phyloP scores from a whole-genome alignment of 2,113 vertebrate genomes.

The Paradoxurus hermaphroditus region DNA sequence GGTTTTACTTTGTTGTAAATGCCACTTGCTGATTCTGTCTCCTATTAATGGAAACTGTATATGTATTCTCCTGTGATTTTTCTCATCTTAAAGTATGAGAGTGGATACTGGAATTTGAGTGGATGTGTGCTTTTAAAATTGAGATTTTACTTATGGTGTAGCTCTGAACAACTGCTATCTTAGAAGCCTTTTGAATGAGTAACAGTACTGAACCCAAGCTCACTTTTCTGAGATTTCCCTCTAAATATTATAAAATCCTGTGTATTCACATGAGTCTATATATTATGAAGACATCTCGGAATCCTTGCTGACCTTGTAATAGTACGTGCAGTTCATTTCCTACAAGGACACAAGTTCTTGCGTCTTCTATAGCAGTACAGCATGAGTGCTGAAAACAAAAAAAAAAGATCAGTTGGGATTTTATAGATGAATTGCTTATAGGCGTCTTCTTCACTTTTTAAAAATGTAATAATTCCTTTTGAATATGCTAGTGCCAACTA shows the following conservation, averaged over 20 bases:
- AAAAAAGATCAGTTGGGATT: not conserved
- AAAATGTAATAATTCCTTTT: not conserved
- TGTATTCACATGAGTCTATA: not conserved
- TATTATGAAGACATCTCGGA: not conserved
- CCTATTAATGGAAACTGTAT: constrained; percentile 58
- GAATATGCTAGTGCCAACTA: not conserved
- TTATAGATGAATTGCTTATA: not conserved
- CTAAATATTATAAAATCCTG: not conserved
- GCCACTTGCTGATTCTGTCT: constrained; percentile 55
- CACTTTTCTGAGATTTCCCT: not conserved
- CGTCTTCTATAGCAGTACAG: not conserved
- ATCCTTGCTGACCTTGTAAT: not conserved
- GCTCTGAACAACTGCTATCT: constrained; percentile 8
- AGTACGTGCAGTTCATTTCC: not conserved
- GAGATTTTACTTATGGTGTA: constrained; percentile 10
- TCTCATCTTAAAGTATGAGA: constrained; percentile 24
- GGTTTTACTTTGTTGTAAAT: constrained; percentile 68
- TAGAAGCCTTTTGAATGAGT: constrained; percentile 24
- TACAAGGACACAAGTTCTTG: not conserved
- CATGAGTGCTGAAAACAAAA: not conserved
- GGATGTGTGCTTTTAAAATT: constrained; percentile 38
- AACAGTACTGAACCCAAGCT: not conserved
- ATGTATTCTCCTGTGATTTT: constrained; percentile 57
- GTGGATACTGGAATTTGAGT: constrained; percentile 53
- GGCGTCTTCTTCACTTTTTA: not conserved